Conservation (phyloP, 2,888 invertebrate species). For the Stegophylla sp. region DNA sequence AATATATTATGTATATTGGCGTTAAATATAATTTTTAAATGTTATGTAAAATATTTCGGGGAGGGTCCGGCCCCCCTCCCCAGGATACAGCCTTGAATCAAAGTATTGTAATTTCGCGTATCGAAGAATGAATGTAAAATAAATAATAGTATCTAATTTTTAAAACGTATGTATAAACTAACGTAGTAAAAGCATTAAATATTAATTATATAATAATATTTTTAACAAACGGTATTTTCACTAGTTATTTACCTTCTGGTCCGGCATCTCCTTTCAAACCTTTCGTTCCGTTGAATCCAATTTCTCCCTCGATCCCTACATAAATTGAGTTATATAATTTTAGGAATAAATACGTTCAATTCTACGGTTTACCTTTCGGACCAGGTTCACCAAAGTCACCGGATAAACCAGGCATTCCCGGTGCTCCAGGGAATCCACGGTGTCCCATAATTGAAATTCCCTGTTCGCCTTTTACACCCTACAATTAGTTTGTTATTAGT, state of each 20-base stretch:
- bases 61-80: too few relatives aligned
- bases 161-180: too few relatives aligned
- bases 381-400: constrained; percentile 63
- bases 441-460: constrained; percentile 65
- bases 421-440: constrained; percentile 61
- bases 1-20: too few relatives aligned
- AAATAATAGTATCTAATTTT: too few relatives aligned
- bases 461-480: constrained; percentile 66
- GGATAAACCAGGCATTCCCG: constrained; percentile 63
- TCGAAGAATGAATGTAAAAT: too few relatives aligned
- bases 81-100: too few relatives aligned
- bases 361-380: constrained; percentile 58
- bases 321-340: not conserved
- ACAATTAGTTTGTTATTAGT: not conserved
- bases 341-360: not conserved
- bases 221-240: too few relatives aligned
- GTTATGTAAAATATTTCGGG: too few relatives aligned
- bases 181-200: too few relatives aligned
- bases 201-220: not conserved
- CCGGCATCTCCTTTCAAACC: constrained; percentile 62
- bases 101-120: too few relatives aligned
- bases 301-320: constrained; percentile 52
- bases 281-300: constrained; percentile 61
- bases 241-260: constrained; percentile 40
- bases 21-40: too few relatives aligned